A percentile compares a stretch with the other conserved stretches of the same genome.
Conservation (phyloP, 1,140 invertebrate species). For the Phymastichus coffea region DNA sequence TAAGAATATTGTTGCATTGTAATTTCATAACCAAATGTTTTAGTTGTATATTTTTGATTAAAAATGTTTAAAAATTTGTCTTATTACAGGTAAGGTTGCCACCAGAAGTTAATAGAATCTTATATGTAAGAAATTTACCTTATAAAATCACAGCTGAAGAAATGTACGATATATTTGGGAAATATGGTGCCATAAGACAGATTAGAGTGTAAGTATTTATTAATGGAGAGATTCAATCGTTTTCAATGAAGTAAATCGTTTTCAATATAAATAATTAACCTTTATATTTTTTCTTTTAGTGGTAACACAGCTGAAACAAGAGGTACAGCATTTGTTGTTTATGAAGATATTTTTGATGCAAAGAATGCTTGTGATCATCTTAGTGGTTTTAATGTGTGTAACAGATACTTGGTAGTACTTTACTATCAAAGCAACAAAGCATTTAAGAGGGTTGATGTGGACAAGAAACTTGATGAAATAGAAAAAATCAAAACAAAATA, state of each 20-base stretch:
- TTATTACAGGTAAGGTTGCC: slow-evolving; percentile 85
- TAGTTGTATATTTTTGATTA: not conserved
- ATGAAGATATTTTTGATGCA: slow-evolving; percentile 99
- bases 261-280: slow-evolving; percentile 15
- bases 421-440: slow-evolving; percentile 96
- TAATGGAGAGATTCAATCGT: not conserved
- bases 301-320: slow-evolving; percentile 97
- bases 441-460: slow-evolving; percentile 94
- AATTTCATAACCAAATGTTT: too few species aligned
- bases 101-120: slow-evolving; percentile 96
- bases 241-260: not conserved
- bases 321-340: slow-evolving; percentile 98
- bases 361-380: slow-evolving; percentile 99
- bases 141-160: slow-evolving; percentile 99
- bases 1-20: too few species aligned
- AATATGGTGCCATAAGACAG: slow-evolving; percentile 98
- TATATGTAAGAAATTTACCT: slow-evolving; percentile 96
- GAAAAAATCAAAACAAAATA: slow-evolving; percentile 97
- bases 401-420: slow-evolving; percentile 95
- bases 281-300: slow-evolving; percentile 58
- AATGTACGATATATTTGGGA: slow-evolving; percentile 99
- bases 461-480: slow-evolving; percentile 96
- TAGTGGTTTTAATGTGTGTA: slow-evolving; percentile 98
- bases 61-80: slow-evolving; percentile 18
- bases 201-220: slow-evolving; percentile 87